Evolutionary conservation across 1,140 invertebrate genomes (phyloP).

Genomic region (Potamilus streckersoni): DNA sequence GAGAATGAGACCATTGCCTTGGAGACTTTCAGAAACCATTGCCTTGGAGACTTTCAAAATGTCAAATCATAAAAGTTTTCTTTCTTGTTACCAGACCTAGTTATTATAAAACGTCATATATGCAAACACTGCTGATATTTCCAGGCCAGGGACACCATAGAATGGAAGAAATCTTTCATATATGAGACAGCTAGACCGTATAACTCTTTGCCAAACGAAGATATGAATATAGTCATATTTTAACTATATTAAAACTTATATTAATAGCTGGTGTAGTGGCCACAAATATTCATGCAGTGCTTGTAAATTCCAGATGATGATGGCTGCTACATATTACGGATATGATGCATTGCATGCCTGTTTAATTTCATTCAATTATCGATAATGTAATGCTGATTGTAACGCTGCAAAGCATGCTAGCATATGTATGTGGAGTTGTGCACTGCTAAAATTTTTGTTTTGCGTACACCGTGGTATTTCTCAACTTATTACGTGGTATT

Average conservation of each 20-base stretch:
- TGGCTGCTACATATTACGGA: too few species aligned
- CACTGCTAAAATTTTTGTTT: too few species aligned
- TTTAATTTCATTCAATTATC: too few species aligned
- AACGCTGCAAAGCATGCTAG: too few species aligned
- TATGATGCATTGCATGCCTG: too few species aligned
- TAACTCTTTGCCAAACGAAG: background rate
- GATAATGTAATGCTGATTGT: too few species aligned
- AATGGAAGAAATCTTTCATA: conserved; percentile 6
- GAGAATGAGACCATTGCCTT: conserved; percentile 5
- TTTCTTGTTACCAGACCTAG: background rate
- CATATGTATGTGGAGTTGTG: too few species aligned
- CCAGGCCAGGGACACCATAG: background rate
- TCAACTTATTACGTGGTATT: too few species aligned
- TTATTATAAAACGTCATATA: background rate
- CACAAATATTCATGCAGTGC: background rate
- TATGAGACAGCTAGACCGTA: background rate
- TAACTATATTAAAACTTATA: background rate
- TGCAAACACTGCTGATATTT: background rate
- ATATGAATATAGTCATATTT: too few species aligned
- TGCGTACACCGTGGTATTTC: too few species aligned
- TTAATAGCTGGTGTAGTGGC: background rate
- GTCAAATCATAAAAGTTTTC: background rate
- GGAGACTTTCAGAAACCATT: conserved; percentile 15
- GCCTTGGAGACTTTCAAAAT: conserved; percentile 9
- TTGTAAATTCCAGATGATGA: background rate